Conservation (phyloP, 1,140 invertebrate species). For the Micrasema minimum region DNA sequence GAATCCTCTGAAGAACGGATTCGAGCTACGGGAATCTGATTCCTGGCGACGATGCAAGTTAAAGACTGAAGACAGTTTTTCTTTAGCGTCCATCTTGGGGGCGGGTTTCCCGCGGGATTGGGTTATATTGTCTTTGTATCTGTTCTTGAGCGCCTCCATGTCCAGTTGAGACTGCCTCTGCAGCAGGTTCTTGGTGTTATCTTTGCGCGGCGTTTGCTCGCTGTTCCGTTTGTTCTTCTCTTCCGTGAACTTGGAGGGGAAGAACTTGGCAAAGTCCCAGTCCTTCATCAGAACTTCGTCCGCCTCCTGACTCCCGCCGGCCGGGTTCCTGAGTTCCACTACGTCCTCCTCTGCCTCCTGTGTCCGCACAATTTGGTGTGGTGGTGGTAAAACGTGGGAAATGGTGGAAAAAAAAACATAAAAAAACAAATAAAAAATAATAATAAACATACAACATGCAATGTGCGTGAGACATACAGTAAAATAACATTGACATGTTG, state of each 20-base stretch:
- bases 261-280: conserved; percentile 86
- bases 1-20: conserved; percentile 79
- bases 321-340: too few relatives aligned
- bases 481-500: conserved; percentile 35
- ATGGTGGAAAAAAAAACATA: conserved; percentile 55
- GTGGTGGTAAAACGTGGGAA: conserved; percentile 53
- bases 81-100: conserved; percentile 59
- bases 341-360: conserved; percentile 7
- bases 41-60: conserved; percentile 72
- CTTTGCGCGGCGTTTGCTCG: conserved; percentile 60
- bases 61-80: conserved; percentile 61
- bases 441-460: conserved; percentile 43
- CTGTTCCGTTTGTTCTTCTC: conserved; percentile 60
- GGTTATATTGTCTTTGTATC: conserved; percentile 63
- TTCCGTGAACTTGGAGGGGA: conserved; percentile 68
- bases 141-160: conserved; percentile 62
- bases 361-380: neutral
- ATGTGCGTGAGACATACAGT: conserved; percentile 35
- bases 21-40: conserved; percentile 73
- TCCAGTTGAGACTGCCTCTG: conserved; percentile 61
- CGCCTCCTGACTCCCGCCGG: conserved; percentile 64
- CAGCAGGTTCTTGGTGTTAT: conserved; percentile 58
- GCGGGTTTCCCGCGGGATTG: conserved; percentile 61
- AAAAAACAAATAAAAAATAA: conserved; percentile 48
- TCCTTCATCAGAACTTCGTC: conserved; percentile 82